A percentile compares a stretch with the other conserved stretches of the same genome.
phyloP scores from a whole-genome alignment of 2,888 invertebrate species.

The Coronaproctus castanopsis region DNA sequence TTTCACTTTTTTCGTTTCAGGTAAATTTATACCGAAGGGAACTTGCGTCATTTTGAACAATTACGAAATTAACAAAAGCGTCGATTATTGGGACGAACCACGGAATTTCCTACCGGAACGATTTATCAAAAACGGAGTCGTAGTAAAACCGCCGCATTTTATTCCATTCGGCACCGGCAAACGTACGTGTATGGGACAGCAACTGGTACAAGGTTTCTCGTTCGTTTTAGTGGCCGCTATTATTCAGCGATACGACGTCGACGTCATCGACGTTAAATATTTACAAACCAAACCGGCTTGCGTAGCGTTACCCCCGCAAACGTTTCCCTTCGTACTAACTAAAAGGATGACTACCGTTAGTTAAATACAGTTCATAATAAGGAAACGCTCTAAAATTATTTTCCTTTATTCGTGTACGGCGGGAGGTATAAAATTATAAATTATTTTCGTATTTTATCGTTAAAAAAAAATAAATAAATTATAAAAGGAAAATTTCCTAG shows the following conservation, averaged over 20 bases:
- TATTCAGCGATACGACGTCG: slow-evolving; percentile 45
- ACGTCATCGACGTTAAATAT: slow-evolving; percentile 30
- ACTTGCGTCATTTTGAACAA: slow-evolving; percentile 70
- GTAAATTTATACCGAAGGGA: slow-evolving; percentile 49
- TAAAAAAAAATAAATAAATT: too few species aligned
- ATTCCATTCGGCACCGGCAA: slow-evolving; percentile 71
- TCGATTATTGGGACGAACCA: slow-evolving; percentile 51
- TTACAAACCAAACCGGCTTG: slow-evolving; percentile 41
- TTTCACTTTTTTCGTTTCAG: too few species aligned
- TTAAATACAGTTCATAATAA: too few species aligned
- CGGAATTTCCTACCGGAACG: slow-evolving; percentile 51
- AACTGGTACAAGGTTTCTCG: slow-evolving; percentile 52
- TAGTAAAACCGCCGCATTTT: slow-evolving; percentile 45
- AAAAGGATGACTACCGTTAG: neutral
- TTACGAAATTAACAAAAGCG: slow-evolving; percentile 52
- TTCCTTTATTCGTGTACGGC: too few species aligned
- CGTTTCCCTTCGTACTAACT: slow-evolving; percentile 34
- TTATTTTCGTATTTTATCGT: too few species aligned
- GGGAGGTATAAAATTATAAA: too few species aligned
- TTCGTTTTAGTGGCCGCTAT: slow-evolving; percentile 52
- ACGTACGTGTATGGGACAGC: slow-evolving; percentile 68
- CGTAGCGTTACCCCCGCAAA: slow-evolving; percentile 51
- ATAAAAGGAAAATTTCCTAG: too few species aligned
- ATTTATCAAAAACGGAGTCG: slow-evolving; percentile 38
- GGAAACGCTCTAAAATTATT: too few species aligned